These are phyloP conservation scores for Formica aserva DNA, from an alignment of 2,888 invertebrate genomes.

Conservation along the genomic window DNA sequence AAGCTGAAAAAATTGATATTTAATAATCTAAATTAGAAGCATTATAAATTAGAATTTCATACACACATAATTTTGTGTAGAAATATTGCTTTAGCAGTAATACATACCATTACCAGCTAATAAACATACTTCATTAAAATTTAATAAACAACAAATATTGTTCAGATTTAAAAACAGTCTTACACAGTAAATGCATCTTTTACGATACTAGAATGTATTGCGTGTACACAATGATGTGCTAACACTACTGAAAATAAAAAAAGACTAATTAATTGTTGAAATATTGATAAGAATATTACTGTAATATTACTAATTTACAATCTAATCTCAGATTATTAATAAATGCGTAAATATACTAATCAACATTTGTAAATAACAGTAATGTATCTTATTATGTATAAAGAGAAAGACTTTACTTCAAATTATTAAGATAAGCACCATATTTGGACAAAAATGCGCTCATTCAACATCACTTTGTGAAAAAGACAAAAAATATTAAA, in stretches of 20 bases:
- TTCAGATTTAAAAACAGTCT: neutral
- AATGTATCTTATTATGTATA: no score
- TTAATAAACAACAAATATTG: neutral
- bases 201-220: neutral
- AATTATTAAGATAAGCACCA: no score
- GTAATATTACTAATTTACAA: neutral
- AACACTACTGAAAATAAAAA: neutral
- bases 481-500: no score
- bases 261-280: neutral
- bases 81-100: neutral
- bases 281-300: neutral
- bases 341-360: no score
- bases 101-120: neutral
- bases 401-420: no score
- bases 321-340: no score
- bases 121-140: neutral
- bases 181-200: neutral
- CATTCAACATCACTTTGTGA: no score
- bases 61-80: neutral
- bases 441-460: no score
- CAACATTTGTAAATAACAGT: no score
- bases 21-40: neutral
- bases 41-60: neutral
- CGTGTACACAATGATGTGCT: neutral
- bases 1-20: neutral